Evolutionary conservation across 2,797 vertebrate genomes (phyloP), one percentile per base, ranked within the genome.

Genomic region (Nasua narica): DNA sequence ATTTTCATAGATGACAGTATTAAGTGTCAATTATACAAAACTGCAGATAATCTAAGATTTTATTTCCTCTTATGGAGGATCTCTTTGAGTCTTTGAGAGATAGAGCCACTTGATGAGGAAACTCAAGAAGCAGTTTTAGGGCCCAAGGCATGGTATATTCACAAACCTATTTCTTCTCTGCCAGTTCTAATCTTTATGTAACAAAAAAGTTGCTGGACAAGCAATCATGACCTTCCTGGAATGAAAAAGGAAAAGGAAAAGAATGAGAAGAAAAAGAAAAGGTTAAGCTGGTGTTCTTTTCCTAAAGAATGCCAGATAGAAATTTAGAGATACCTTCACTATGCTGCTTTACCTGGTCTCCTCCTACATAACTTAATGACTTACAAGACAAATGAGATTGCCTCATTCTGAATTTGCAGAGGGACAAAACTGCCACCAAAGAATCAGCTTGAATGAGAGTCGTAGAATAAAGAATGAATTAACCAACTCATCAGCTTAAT

Each of bases 131-230:
- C n/a, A 54, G 37, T 91, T 82, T 94, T 77, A 90, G 40, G 25
- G 25, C 48, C 23, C 58, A 89, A 62, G 15, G 1, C 81, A 79
- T 72, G 10, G 8, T 40, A 10, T 95, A 86, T 58, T 87, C 50
- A 83, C 10, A 87, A 84, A 52, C 27, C n/a, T 83, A 9, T 94
- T 97, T 90, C 62, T 92, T 91, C 16, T 89, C 54, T 90, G 19
- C 27, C 18, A 46, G 5, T 95, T 95, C 70, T 96, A 65, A 87
- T 95, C 92, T 72, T 94, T 10, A 70, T 29, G n/a, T 93, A 93
- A 96, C 21, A 93, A 91, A 69, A 83, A 93, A 93, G 40, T 77
- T 60, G 37, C 35, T 93, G 11, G 9, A 70, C 8, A 70, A 93
- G 43, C 60, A 90, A 7, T 89, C 43, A 58, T 89, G n/a, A 88